Base-by-base conservation (phyloP, 1,140 invertebrate genomes). In the Dreissena polymorpha region DNA sequence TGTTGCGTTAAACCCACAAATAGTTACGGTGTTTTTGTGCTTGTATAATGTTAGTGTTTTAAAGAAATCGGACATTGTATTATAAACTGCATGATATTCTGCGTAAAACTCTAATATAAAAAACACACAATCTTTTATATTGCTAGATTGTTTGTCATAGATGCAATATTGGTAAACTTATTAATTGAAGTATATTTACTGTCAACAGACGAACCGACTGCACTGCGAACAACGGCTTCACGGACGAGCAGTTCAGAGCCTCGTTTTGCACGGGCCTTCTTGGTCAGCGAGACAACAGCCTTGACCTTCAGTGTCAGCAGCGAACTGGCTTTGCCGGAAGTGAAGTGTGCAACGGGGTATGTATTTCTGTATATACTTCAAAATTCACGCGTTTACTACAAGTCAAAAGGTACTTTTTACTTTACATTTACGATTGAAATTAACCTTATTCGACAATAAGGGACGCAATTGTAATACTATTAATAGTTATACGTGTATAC, bases 231-330 rank as follows among this genome's bases (percentile, higher is more conserved):
- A 18, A 63, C 10, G 64, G 64, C 13, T 67, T n/a, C 23, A 67
- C 64, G 3, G 64, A 67, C 12, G n/a, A 8, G 3, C 71, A 73
- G 50, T 73, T 73, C 63, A 18, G 55, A 73, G 53, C 14, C 13
- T 53, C 16, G 50, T 73, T 73, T 57, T 73, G 71, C 29, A 27
- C 21, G 16, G 71, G 71, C 12, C 39, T 73, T 8, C 51, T 57
- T 16, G 71, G 71, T 7, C n/a, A 23, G 39, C 71, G 63, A 60
- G 71, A 57, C 14, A 29, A 60, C 21, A 53, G 23, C 39, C 63
- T 73, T 60, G 23, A 55, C 27, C 23, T 21, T 14, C 71, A 73
- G 25, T 73, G 71, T 29, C 71, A 73, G 63, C n/a, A 29, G 14
- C 14, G 8, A 10, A 73, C 71, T 10, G 71, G 53, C 12, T 73